Percentiles rank a stretch among this genome's conserved stretches.
Conservation (phyloP, 2,888 invertebrate species). For the Mesopsocus fuscifrons region DNA sequence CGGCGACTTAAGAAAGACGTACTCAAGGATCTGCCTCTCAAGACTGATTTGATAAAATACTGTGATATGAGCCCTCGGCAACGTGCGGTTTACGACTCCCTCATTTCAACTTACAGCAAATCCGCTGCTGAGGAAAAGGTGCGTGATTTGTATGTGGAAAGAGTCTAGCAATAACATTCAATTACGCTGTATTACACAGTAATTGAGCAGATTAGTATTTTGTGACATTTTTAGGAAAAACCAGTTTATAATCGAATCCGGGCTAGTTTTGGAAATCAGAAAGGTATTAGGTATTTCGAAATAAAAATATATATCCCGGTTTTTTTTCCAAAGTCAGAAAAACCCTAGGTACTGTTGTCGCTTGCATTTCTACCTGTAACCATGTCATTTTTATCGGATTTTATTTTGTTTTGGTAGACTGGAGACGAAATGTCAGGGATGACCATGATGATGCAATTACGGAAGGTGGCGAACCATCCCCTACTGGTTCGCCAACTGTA, state of each 20-base stretch:
- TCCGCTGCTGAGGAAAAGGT: slow-evolving; percentile 12
- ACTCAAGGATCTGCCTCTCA: slow-evolving; percentile 64
- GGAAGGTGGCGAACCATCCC: slow-evolving; percentile 89
- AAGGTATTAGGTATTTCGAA: too few species aligned
- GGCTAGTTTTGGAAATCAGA: too few species aligned
- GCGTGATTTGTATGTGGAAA: too few species aligned
- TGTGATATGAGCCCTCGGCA: slow-evolving; percentile 55
- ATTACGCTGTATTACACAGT: slow-evolving; percentile 24
- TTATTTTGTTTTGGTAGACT: too few species aligned
- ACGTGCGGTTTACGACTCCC: slow-evolving; percentile 48
- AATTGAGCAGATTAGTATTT: slow-evolving; percentile 6
- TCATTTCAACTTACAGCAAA: slow-evolving; percentile 43
- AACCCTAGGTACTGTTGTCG: too few species aligned
- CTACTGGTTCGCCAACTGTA: slow-evolving; percentile 47
- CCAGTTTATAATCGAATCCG: not conserved
- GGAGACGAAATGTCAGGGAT: too few species aligned
- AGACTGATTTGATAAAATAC: slow-evolving; percentile 47
- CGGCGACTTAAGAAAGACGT: slow-evolving; percentile 76
- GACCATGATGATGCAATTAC: slow-evolving; percentile 80
- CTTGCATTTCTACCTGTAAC: too few species aligned
- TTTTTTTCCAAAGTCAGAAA: too few species aligned
- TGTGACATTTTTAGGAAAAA: slow-evolving; percentile 1
- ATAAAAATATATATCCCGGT: too few species aligned
- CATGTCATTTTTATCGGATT: too few species aligned
- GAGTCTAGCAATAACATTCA: slow-evolving; percentile 3